Evolutionary conservation across 2,113 vertebrate genomes (phyloP).

Genomic region (Anolis carolinensis): DNA sequence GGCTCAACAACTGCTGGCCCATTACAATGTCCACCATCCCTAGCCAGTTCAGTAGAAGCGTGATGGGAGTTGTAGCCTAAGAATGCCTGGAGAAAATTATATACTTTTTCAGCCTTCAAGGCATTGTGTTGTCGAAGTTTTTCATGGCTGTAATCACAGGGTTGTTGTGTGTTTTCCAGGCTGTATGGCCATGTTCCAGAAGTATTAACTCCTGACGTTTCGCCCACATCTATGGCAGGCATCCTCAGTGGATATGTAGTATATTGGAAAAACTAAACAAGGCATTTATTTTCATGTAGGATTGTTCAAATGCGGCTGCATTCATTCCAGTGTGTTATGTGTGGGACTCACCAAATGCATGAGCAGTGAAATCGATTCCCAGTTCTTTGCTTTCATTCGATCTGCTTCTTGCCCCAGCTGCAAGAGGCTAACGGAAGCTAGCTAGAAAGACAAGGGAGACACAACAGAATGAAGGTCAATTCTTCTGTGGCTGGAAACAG

Average conservation of each 20-base stretch:
- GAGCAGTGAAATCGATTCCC: conserved; percentile 90
- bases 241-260: too few relatives aligned
- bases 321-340: not conserved
- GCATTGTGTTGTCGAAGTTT: too few relatives aligned
- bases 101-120: not conserved
- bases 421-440: conserved; percentile 87
- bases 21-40: not conserved
- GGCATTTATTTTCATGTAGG: not conserved
- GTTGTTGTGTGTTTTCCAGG: too few relatives aligned
- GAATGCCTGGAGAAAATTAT: not conserved
- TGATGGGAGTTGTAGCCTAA: not conserved
- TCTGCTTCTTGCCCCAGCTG: conserved; percentile 90
- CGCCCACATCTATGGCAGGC: too few relatives aligned
- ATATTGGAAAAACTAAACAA: too few relatives aligned
- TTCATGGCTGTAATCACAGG: too few relatives aligned
- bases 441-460: conserved; percentile 67
- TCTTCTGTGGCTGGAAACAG: not conserved
- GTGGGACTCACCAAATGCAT: conserved; percentile 83
- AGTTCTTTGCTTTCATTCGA: conserved; percentile 80
- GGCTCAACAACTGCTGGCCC: not conserved
- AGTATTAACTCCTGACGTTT: too few relatives aligned
- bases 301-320: not conserved
- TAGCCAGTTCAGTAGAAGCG: not conserved
- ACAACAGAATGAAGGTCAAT: not conserved
- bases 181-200: too few relatives aligned